A percentile compares a stretch with the other conserved stretches of the same genome.
Evolutionary conservation across 2,888 invertebrate species (phyloP).

Genomic region (Cryptocephalus primarius): DNA sequence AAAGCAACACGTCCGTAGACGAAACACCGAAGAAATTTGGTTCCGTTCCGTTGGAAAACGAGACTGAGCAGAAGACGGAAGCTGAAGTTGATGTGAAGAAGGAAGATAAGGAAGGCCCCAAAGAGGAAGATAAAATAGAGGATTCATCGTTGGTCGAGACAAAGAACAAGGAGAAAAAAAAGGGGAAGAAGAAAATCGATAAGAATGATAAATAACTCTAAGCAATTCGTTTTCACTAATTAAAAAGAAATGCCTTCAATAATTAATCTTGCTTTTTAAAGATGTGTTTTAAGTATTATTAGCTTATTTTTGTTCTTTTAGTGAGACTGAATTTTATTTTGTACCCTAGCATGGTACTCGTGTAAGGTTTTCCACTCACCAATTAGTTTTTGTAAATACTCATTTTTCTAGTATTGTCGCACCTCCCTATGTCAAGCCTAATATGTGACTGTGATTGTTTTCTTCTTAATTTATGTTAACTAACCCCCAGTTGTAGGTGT

Average conservation of each 20-base stretch:
- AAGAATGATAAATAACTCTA: slow-evolving; percentile 10
- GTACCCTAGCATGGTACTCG: slow-evolving; percentile 3
- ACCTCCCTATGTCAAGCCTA: neutral
- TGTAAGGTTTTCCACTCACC: slow-evolving; percentile 10
- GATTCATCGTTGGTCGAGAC: slow-evolving; percentile 5
- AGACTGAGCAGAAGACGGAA: slow-evolving; percentile 6
- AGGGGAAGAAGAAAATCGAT: slow-evolving; percentile 15
- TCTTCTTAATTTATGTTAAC: slow-evolving; percentile 10
- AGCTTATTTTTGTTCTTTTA: slow-evolving; percentile 5
- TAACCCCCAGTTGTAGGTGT: slow-evolving; percentile 12
- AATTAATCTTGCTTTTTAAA: slow-evolving; percentile 17
- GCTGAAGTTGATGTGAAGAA: slow-evolving; percentile 2
- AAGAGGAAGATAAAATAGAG: slow-evolving; percentile 1
- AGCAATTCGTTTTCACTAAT: neutral
- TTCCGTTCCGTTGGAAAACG: neutral
- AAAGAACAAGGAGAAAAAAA: slow-evolving; percentile 13
- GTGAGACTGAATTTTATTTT: slow-evolving; percentile 14
- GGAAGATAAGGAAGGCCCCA: slow-evolving; percentile 1
- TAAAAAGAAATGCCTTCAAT: slow-evolving; percentile 3
- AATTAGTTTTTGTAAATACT: slow-evolving; percentile 7
- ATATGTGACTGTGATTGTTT: slow-evolving; percentile 21
- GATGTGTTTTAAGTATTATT: slow-evolving; percentile 6
- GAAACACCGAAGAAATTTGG: slow-evolving; percentile 5
- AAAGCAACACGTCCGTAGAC: slow-evolving; percentile 4
- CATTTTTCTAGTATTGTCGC: neutral